Evolutionary conservation across 1,140 invertebrate species (phyloP), one percentile per base, ranked within the genome.

Genomic region (Penaeus chinensis): DNA sequence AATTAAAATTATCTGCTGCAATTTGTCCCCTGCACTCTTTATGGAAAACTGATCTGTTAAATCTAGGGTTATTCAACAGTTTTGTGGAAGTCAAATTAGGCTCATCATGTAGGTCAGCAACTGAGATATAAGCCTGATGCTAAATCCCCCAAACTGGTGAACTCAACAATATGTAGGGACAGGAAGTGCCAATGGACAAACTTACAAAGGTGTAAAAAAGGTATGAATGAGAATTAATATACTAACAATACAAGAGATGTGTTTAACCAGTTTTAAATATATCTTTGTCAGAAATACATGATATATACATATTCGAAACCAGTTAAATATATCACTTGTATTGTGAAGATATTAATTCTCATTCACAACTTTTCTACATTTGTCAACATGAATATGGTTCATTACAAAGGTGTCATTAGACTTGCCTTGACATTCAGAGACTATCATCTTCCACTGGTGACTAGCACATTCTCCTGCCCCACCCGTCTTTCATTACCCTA

Each of bases 1-100:
- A 87, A 87, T 87, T 87, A 87, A 87, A 85, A 87, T 87, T 83
- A 82, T 82, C 80, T 87, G 86, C 86, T 87, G 86, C 86, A 87
- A 87, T 87, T 87, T 87, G 80, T 87, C 86, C 86, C 86, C 86
- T 87, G 86, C 86, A 74, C 81, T 82, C 81, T 87, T 82, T 74
- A 74, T 87, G 86, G 86, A 87, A 87, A 87, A 87, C 86, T 87
- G 71, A 76, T 87, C 22, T 37, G 86, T 77, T 87, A 87, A 83
- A 87, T 82, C 86, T 87, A 87, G 78, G 65, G 86, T 82, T 87
- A 87, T 87, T 87, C 71, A 77, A 87, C 47, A 87, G 86, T 82
- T 87, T 83, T 83, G 74, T 87, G 86, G 86, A 87, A 87, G 86
- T 87, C 86, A 87, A 87, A 87, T 87, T 82, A 87, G 86, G 86